Conservation (phyloP, 2,888 invertebrate genomes). For the Brachyopa scutellaris region DNA sequence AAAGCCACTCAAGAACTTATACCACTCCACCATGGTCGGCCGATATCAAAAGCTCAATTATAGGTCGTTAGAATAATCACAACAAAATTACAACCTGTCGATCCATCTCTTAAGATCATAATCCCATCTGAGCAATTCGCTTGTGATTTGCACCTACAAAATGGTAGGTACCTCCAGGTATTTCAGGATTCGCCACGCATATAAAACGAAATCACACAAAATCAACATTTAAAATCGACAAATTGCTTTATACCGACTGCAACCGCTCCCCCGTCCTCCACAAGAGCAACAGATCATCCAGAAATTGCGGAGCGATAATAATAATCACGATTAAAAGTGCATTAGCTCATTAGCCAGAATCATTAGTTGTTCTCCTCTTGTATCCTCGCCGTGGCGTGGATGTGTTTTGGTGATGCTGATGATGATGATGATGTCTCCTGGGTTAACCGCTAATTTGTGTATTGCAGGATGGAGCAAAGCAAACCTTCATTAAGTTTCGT, state of each 20-base stretch:
- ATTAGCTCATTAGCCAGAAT: slow-evolving; percentile 72
- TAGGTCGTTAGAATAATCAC: slow-evolving; percentile 50
- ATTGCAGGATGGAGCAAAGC: slow-evolving; percentile 29
- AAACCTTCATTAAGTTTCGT: slow-evolving; percentile 54
- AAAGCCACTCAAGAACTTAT: no score
- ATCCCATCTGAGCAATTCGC: slow-evolving; percentile 43
- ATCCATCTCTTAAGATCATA: slow-evolving; percentile 39
- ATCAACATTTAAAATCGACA: slow-evolving; percentile 54
- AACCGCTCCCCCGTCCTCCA: not conserved
- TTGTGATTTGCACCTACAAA: slow-evolving; percentile 54
- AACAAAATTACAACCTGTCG: slow-evolving; percentile 40
- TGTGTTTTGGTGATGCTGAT: slow-evolving; percentile 4
- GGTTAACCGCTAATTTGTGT: slow-evolving; percentile 59
- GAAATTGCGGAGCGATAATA: slow-evolving; percentile 59
- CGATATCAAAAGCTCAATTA: slow-evolving; percentile 55
- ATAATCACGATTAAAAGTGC: slow-evolving; percentile 72
- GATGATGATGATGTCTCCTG: slow-evolving; percentile 67
- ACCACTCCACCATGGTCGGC: no score
- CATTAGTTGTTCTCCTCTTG: slow-evolving; percentile 45
- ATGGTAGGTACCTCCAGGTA: no score
- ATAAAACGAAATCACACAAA: slow-evolving; percentile 15
- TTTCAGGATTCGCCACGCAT: not conserved
- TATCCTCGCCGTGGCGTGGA: not conserved
- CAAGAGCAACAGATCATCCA: slow-evolving; percentile 35
- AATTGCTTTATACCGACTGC: slow-evolving; percentile 58